phyloP scores from a whole-genome alignment of 2,113 vertebrate genomes.

The Aepyceros melampus region DNA sequence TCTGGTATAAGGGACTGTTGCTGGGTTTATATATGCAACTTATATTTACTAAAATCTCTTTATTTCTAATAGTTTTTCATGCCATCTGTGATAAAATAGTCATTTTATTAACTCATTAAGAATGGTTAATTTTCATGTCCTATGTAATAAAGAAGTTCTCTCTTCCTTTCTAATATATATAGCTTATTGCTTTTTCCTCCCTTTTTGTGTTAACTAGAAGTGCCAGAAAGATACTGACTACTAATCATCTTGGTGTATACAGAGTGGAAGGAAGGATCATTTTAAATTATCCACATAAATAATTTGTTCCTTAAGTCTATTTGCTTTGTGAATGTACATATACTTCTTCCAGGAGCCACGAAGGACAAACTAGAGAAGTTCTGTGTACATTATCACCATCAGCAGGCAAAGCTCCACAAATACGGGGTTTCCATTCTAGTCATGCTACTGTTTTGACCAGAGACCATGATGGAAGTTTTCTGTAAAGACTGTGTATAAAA shows the following conservation, averaged over 20 bases:
- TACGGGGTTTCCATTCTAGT: background rate
- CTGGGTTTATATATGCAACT: background rate
- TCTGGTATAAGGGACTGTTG: background rate
- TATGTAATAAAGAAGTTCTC: background rate
- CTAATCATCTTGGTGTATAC: background rate
- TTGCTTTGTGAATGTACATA: background rate
- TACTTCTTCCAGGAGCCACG: background rate
- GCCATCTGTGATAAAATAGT: background rate
- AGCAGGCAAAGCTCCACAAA: background rate
- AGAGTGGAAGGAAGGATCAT: background rate
- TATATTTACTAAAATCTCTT: background rate
- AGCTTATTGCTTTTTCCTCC: background rate
- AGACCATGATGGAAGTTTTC: background rate
- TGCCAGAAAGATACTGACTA: background rate
- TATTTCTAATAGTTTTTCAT: background rate
- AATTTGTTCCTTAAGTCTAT: background rate
- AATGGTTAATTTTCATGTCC: background rate
- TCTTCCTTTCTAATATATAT: background rate
- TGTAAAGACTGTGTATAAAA: background rate
- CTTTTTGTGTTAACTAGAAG: background rate
- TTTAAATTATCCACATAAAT: constrained; percentile 10
- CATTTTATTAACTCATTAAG: background rate
- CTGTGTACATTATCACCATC: background rate
- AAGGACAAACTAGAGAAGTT: background rate
- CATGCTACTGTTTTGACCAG: background rate